Percentiles rank a stretch among this genome's conserved stretches.
These are phyloP conservation scores for Cardinalis cardinalis DNA, from an alignment of 2,113 vertebrate species.

Conservation along the genomic window DNA sequence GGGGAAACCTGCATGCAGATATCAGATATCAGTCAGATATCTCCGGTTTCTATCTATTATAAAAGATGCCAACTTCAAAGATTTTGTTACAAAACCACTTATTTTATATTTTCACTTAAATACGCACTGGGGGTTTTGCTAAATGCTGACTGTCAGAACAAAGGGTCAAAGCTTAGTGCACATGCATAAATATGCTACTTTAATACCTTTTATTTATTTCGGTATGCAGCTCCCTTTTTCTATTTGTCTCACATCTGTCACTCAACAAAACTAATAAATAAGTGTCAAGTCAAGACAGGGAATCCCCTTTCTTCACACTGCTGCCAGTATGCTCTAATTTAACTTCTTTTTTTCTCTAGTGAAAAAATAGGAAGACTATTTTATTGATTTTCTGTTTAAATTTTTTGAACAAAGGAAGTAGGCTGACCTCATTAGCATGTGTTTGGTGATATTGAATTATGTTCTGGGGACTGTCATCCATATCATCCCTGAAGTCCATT, in stretches of 20 bases:
- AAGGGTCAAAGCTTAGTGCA: slow-evolving; percentile 12
- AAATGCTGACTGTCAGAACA: slow-evolving; percentile 46
- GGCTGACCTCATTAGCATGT: background rate
- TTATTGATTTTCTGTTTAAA: background rate
- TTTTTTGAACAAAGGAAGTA: background rate
- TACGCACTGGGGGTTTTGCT: background rate
- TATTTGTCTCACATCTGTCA: background rate
- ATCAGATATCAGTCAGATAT: background rate
- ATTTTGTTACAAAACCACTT: background rate
- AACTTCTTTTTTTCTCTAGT: background rate
- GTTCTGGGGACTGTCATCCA: background rate
- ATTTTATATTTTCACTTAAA: slow-evolving; percentile 24
- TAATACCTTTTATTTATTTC: slow-evolving; percentile 3
- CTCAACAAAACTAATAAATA: background rate
- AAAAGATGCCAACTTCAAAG: slow-evolving; percentile 22
- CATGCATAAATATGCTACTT: background rate
- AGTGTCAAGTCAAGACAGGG: background rate
- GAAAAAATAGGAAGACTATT: background rate
- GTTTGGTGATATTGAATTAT: background rate
- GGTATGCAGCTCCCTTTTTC: background rate
- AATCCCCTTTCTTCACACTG: background rate
- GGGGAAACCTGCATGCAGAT: background rate
- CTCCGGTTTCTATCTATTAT: background rate
- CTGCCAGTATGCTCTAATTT: background rate
- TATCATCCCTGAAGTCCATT: background rate